A percentile compares a stretch with the other conserved stretches of the same genome.
Evolutionary conservation across 2,113 vertebrate genomes (phyloP).

Genomic region (Tupaia chinensis): DNA sequence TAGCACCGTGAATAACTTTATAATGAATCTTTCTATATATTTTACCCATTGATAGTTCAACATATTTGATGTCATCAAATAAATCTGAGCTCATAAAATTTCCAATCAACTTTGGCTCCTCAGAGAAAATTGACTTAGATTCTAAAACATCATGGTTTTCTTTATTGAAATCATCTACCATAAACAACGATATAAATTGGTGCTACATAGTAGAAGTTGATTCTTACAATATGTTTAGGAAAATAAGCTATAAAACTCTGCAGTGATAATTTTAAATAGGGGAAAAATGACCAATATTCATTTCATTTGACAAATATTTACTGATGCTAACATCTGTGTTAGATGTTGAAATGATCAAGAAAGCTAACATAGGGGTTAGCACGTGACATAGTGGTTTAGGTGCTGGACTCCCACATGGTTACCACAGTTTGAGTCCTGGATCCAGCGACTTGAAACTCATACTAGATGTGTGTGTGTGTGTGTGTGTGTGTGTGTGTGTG

Average conservation of each 20-base stretch:
- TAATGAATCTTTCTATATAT: not conserved
- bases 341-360: not conserved
- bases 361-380: too few relatives aligned
- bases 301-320: conserved; percentile 23
- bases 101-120: not conserved
- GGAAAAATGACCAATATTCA: not conserved
- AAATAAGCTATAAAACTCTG: not conserved
- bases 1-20: not conserved
- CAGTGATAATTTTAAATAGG: not conserved
- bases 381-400: too few relatives aligned
- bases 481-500: too few relatives aligned
- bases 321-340: not conserved
- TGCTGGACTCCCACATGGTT: too few relatives aligned
- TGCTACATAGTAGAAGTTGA: not conserved
- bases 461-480: too few relatives aligned
- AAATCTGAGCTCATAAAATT: not conserved
- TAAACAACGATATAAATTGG: not conserved
- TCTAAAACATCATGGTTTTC: not conserved
- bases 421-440: too few relatives aligned
- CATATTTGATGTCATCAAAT: not conserved
- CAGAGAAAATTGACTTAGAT: not conserved
- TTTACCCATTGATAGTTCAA: conserved; percentile 9
- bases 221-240: not conserved
- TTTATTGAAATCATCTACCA: not conserved
- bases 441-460: too few relatives aligned